phyloP scores from a whole-genome alignment of 2,888 invertebrate species.

The Argyresthia goedartella region DNA sequence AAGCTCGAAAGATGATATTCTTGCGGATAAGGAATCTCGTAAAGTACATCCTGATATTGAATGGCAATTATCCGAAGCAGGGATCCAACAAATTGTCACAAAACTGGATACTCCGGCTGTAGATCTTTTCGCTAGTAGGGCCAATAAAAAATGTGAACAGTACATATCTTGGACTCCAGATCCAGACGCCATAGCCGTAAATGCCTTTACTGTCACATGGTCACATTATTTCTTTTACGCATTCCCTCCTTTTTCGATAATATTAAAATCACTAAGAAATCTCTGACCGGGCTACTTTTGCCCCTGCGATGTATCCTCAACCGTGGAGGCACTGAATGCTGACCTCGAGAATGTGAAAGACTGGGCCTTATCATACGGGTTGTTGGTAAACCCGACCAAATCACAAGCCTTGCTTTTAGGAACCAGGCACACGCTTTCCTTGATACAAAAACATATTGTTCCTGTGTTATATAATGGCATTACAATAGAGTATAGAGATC shows the following conservation, averaged over 20 bases:
- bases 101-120: conserved; percentile 6
- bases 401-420: too few relatives aligned
- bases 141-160: conserved; percentile 7
- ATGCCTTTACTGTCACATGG: conserved; percentile 19
- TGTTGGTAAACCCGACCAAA: too few relatives aligned
- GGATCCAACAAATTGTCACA: background rate
- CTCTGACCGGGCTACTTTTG: conserved; percentile 12
- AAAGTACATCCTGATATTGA: background rate
- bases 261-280: conserved; percentile 11
- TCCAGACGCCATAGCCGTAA: conserved; percentile 7
- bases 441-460: too few relatives aligned
- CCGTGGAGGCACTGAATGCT: too few relatives aligned
- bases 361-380: too few relatives aligned
- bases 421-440: too few relatives aligned
- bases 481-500: too few relatives aligned
- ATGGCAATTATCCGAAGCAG: background rate
- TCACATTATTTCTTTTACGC: conserved; percentile 13
- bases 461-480: too few relatives aligned
- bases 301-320: too few relatives aligned
- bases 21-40: conserved; percentile 5
- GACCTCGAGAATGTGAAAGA: too few relatives aligned
- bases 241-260: conserved; percentile 14
- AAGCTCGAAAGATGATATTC: conserved; percentile 3
- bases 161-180: conserved; percentile 17
- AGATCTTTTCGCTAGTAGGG: conserved; percentile 7